These are phyloP conservation scores for Elymnias hypermnestra DNA, from an alignment of 1,140 invertebrate genomes.

Conservation along the genomic window DNA sequence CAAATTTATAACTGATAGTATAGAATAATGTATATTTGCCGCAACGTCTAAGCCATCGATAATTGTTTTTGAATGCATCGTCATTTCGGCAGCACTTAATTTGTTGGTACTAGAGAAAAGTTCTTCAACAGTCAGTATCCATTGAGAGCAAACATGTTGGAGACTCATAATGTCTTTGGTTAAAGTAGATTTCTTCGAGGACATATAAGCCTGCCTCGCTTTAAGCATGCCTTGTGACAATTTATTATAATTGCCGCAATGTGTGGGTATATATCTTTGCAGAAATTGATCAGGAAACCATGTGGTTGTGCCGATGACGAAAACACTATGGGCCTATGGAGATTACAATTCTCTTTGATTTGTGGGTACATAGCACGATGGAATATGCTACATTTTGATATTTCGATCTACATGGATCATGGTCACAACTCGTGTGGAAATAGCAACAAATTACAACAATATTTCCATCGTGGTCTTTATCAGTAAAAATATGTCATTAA, in stretches of 20 bases:
- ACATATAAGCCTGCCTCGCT: slow-evolving; percentile 77
- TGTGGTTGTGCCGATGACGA: slow-evolving; percentile 84
- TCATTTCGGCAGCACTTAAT: slow-evolving; percentile 79
- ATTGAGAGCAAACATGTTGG: slow-evolving; percentile 59
- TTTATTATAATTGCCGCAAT: slow-evolving; percentile 79
- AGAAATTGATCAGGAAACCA: slow-evolving; percentile 90
- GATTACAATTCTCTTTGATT: too few relatives aligned
- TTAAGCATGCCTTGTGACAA: slow-evolving; percentile 73
- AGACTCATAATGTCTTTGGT: slow-evolving; percentile 74
- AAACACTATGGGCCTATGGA: slow-evolving; percentile 84
- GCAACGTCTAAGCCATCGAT: slow-evolving; percentile 81
- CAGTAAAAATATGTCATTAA: too few relatives aligned
- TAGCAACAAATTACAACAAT: too few relatives aligned
- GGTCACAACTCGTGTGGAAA: too few relatives aligned
- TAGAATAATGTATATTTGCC: slow-evolving; percentile 78
- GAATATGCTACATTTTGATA: too few relatives aligned
- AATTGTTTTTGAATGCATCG: slow-evolving; percentile 78
- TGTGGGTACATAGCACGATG: too few relatives aligned
- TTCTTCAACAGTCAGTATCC: slow-evolving; percentile 80
- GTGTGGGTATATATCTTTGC: slow-evolving; percentile 77
- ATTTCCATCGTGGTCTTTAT: too few relatives aligned
- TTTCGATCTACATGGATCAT: too few relatives aligned
- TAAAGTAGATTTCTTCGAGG: slow-evolving; percentile 77
- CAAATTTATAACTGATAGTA: slow-evolving; percentile 86
- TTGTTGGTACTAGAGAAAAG: slow-evolving; percentile 74